These are phyloP conservation scores for Neosalanx taihuensis DNA, from an alignment of 2,797 vertebrate species.

Conservation along the genomic window DNA sequence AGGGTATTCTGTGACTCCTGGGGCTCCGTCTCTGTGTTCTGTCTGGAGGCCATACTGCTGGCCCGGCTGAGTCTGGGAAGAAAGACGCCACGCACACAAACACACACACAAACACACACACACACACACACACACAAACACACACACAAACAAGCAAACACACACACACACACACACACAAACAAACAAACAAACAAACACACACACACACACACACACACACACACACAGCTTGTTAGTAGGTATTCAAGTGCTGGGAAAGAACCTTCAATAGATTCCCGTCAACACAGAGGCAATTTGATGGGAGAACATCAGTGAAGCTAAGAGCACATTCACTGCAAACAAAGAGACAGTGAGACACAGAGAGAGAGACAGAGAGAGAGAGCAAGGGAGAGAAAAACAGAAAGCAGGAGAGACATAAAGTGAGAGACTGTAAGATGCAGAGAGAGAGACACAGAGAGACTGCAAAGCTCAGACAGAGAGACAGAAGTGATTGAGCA, in stretches of 20 bases:
- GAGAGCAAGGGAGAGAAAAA: neutral
- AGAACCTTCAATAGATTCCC: neutral
- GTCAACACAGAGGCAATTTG: neutral
- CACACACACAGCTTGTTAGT: constrained; percentile 11
- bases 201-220: neutral
- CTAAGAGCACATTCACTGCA: constrained; percentile 8
- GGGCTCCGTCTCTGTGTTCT: constrained; percentile 89
- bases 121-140: neutral
- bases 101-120: too few relatives aligned
- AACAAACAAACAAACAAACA: too few relatives aligned
- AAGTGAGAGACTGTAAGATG: neutral
- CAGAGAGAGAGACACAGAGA: neutral
- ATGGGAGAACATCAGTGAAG: constrained; percentile 26
- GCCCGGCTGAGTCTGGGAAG: constrained; percentile 84
- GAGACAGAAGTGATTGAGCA: neutral
- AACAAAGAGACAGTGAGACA: neutral
- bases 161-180: constrained; percentile 31
- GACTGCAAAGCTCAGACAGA: neutral
- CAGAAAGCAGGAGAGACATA: neutral
- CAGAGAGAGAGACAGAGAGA: neutral
- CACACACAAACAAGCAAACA: constrained; percentile 2
- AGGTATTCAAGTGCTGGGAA: neutral
- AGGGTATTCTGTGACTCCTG: constrained; percentile 81
- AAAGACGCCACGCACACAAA: constrained; percentile 47
- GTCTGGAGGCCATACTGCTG: constrained; percentile 91